phyloP scores from a whole-genome alignment of 2,113 vertebrate species.

The Craseonycteris thonglongyai region DNA sequence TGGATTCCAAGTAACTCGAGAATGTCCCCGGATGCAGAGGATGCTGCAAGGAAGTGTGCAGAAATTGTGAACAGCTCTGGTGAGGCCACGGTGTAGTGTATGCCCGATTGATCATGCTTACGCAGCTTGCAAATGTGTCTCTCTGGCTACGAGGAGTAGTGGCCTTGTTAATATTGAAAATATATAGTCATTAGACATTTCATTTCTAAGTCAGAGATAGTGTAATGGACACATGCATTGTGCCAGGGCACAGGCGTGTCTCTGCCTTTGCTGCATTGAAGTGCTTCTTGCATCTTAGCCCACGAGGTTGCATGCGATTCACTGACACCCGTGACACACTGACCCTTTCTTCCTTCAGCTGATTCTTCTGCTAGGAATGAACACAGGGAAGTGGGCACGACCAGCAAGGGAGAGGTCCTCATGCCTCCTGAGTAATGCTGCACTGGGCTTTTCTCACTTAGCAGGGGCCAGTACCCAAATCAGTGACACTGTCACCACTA shows the following conservation, averaged over 20 bases:
- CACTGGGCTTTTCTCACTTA: rapidly evolving
- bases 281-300: not conserved
- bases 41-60: rapidly evolving
- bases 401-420: not conserved
- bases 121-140: not conserved
- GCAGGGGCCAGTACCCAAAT: not conserved
- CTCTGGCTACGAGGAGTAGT: not conserved
- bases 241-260: not conserved
- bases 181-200: not conserved
- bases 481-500: too few species aligned
- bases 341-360: not conserved
- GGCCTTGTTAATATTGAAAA: not conserved
- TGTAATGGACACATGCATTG: not conserved
- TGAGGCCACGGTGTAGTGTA: not conserved
- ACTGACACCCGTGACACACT: rapidly evolving
- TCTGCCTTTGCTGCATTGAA: not conserved
- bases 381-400: not conserved
- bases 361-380: not conserved
- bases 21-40: not conserved
- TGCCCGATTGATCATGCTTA: rapidly evolving
- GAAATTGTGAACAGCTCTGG: too few species aligned
- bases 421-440: not conserved
- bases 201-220: not conserved
- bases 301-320: not conserved
- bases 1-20: not conserved